Base-by-base conservation (phyloP, 2,888 invertebrate genomes). In the Ethmia dodecea region DNA sequence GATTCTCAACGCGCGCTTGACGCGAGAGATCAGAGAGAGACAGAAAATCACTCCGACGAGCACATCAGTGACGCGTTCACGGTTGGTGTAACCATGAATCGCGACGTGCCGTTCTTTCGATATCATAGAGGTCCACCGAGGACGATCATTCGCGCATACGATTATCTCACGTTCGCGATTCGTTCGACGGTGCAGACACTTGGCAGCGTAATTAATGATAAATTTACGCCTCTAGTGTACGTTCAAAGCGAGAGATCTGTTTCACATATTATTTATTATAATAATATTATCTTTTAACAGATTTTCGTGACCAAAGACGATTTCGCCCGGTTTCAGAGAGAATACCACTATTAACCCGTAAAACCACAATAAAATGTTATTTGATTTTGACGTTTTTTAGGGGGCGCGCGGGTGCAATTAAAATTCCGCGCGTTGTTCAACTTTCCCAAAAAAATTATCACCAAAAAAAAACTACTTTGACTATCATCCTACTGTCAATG, bases 1-100 rank as follows among this genome's bases (percentile, higher is more conserved):
- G 14, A 25, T 8, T n/a, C 88, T 89, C n/a, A n/a, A n/a, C 24
- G 3, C 14, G 54, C 58, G 56, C 59, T 66, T 56, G n/a, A n/a
- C n/a, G 60, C 55, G 66, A 62, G n/a, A 25, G n/a, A n/a, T n/a
- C n/a, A n/a, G n/a, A n/a, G 27, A 10, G 27, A 27, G 27, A 13
- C 6, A 6, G 6, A 11, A 20, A 9, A 9, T 20, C 20, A 31
- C 31, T 31, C 31, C 31, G 31, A 31, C 31, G 31, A 31, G 31
- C 31, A 31, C 16, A 10, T 15, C n/a, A n/a, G n/a, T 12, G n/a
- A n/a, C 29, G 28, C 6, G 11, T 28, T 12, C 29, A 10, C 29
- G 15, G 16, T 16, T 13, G n/a, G n/a, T n/a, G n/a, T 28, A n/a
- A 28, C 28, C 28, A 5, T 29, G n/a, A 16, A 12, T 11, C 14